Conservation (phyloP, 2,797 vertebrate genomes). For the Halcyon badia region DNA sequence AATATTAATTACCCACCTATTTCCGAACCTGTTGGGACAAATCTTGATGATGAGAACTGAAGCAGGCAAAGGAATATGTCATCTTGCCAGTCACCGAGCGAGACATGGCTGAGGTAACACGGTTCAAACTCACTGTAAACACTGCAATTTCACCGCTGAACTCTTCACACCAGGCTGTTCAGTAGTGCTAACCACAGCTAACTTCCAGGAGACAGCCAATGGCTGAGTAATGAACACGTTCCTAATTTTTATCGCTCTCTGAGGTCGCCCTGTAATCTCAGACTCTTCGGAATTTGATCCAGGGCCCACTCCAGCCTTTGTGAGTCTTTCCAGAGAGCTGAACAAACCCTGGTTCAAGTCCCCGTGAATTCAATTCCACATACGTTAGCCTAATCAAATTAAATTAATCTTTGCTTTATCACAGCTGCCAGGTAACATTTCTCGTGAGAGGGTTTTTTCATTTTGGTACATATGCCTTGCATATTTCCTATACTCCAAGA, state of each 20-base stretch:
- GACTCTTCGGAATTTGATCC: not conserved
- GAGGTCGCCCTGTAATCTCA: not conserved
- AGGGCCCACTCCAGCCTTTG: not conserved
- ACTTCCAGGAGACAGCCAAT: not conserved
- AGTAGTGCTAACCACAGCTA: not conserved
- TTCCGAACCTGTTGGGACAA: not conserved
- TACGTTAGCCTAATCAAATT: not conserved
- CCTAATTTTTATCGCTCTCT: not conserved
- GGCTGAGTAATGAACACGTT: not conserved
- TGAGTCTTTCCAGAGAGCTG: not conserved
- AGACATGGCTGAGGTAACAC: not conserved
- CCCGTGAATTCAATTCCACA: not conserved
- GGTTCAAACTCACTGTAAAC: not conserved
- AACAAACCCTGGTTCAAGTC: not conserved
- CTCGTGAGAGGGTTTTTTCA: not conserved
- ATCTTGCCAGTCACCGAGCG: not conserved
- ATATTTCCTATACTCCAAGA: not conserved
- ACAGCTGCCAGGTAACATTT: constrained; percentile 12
- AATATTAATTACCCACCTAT: not conserved
- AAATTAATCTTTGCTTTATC: constrained; percentile 27
- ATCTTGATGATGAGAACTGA: not conserved
- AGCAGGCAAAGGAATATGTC: not conserved
- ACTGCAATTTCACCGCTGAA: not conserved
- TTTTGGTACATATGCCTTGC: not conserved
- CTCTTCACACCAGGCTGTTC: not conserved